Conservation (phyloP, 2,888 invertebrate genomes). For the Thumatha senex region DNA sequence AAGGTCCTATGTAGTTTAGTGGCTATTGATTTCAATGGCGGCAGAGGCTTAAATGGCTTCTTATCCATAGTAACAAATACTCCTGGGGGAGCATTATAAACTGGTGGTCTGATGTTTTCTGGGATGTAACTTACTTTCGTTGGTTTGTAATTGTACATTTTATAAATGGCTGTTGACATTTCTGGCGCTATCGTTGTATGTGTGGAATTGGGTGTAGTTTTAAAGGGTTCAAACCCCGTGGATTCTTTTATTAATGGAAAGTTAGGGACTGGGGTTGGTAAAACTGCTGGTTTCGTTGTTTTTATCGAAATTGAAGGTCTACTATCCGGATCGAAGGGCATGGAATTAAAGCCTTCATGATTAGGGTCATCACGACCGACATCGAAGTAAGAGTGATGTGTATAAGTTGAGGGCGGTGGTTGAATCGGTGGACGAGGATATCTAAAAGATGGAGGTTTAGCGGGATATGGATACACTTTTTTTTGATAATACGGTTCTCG, state of each 20-base stretch:
- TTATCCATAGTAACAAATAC: constrained; percentile 77
- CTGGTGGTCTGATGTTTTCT: constrained; percentile 69
- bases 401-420: constrained; percentile 45
- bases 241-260: constrained; percentile 41
- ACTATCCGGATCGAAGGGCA: constrained; percentile 45
- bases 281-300: constrained; percentile 60
- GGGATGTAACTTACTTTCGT: constrained; percentile 60
- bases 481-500: constrained; percentile 56
- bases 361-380: constrained; percentile 30
- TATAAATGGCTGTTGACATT: constrained; percentile 40
- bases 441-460: constrained; percentile 54
- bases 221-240: constrained; percentile 45
- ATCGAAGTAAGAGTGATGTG: constrained; percentile 54
- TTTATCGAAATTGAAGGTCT: constrained; percentile 55
- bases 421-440: constrained; percentile 53
- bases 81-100: constrained; percentile 75
- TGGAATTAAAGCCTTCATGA: constrained; percentile 14
- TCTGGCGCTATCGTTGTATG: constrained; percentile 55
- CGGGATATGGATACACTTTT: constrained; percentile 53
- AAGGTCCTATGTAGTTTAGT: constrained; percentile 51
- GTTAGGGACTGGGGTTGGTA: constrained; percentile 56
- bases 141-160: constrained; percentile 51
- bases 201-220: constrained; percentile 39
- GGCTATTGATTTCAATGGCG: constrained; percentile 63
- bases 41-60: constrained; percentile 77